Evolutionary conservation across 2,113 vertebrate genomes (phyloP).

Genomic region (Menidia beryllina): DNA sequence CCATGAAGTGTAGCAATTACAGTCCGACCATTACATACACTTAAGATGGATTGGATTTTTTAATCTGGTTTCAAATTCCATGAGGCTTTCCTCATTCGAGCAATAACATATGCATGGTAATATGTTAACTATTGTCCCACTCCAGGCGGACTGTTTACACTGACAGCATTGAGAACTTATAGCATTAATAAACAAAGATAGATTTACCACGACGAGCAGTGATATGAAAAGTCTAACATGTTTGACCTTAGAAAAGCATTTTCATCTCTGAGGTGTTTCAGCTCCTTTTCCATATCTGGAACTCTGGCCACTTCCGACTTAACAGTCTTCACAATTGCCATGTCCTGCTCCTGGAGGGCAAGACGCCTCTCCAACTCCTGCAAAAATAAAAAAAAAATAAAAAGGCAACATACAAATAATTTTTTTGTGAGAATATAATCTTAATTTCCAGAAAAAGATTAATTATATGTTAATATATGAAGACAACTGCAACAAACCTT

Average conservation of each 20-base stretch:
- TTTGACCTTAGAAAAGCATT: constrained; percentile 88
- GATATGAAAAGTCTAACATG: no score
- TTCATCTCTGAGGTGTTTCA: constrained; percentile 90
- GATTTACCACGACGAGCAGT: no score
- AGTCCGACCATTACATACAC: neutral
- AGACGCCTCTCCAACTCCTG: constrained; percentile 91
- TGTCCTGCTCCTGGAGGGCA: constrained; percentile 90
- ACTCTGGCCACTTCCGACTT: constrained; percentile 87
- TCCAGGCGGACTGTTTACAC: no score
- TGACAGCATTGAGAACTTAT: no score
- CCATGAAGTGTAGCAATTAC: neutral
- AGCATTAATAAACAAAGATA: no score
- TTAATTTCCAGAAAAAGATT: no score
- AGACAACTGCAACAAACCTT: constrained; percentile 89
- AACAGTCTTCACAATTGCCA: constrained; percentile 89
- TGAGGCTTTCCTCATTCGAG: no score
- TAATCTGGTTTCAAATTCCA: neutral
- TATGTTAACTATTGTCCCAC: no score
- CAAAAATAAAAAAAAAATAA: neutral
- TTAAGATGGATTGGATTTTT: neutral
- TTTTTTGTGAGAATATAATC: no score
- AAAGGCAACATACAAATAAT: no score
- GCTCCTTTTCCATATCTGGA: constrained; percentile 89
- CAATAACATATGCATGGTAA: no score
- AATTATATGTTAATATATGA: no score